These are phyloP conservation scores for Anniella stebbinsi DNA, from an alignment of 2,797 vertebrate genomes.

Conservation along the genomic window DNA sequence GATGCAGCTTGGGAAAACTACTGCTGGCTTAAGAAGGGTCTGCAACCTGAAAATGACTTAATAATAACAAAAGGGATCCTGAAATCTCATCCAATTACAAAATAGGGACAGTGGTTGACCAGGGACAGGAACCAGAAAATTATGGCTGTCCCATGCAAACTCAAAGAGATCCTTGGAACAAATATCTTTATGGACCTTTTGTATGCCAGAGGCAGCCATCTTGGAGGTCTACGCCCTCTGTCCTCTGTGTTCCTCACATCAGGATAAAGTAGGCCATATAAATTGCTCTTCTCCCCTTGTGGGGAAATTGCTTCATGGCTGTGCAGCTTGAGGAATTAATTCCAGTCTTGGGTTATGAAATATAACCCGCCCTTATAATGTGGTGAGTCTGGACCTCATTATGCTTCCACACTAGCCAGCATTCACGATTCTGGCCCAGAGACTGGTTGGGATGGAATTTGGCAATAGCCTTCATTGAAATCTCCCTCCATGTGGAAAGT, in stretches of 20 bases:
- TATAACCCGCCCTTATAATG: background rate
- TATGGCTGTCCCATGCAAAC: background rate
- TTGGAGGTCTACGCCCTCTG: background rate
- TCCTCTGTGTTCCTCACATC: background rate
- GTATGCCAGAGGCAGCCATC: background rate
- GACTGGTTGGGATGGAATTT: background rate
- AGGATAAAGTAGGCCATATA: background rate
- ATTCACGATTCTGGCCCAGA: background rate
- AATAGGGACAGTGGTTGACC: background rate
- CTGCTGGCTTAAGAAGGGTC: background rate
- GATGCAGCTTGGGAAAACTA: background rate
- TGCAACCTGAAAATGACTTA: background rate
- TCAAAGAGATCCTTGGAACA: background rate
- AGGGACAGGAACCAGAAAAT: background rate
- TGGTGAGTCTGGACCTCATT: background rate
- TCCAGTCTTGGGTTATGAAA: background rate
- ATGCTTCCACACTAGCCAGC: background rate
- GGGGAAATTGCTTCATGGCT: slow-evolving; percentile 3
- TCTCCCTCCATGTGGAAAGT: background rate
- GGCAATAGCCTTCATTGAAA: background rate
- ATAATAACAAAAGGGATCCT: background rate
- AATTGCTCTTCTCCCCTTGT: background rate
- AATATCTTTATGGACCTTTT: background rate
- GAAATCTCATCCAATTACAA: background rate
- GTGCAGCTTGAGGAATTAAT: background rate